phyloP scores from a whole-genome alignment of 2,797 vertebrate genomes.

The Momotus momota region DNA sequence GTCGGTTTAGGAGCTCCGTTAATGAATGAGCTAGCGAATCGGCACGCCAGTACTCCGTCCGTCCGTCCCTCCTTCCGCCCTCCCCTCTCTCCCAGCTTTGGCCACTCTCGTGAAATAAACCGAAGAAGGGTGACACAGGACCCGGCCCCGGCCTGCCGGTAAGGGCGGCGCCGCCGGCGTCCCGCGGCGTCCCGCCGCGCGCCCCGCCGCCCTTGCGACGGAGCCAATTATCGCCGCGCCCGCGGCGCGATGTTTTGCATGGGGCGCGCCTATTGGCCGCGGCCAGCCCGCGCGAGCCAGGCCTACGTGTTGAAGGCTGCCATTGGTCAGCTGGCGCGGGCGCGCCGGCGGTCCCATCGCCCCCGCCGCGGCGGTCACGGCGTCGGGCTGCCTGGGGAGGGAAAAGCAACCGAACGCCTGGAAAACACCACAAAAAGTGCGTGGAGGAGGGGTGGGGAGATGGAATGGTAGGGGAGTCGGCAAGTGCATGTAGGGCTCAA shows the following conservation, averaged over 20 bases:
- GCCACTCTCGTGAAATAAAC: not conserved
- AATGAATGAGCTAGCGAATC: not conserved
- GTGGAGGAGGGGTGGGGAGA: not conserved
- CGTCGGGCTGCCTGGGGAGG: rapidly evolving
- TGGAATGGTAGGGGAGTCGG: rapidly evolving
- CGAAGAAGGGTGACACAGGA: no score
- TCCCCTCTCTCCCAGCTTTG: no score
- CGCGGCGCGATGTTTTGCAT: not conserved
- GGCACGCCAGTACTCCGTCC: no score
- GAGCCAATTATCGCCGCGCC: not conserved
- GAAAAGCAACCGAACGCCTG: rapidly evolving
- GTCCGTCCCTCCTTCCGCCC: no score
- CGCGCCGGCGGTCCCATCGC: not conserved
- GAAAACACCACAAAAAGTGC: not conserved
- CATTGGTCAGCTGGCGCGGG: not conserved
- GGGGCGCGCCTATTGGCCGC: not conserved
- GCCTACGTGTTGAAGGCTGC: slow-evolving; percentile 21
- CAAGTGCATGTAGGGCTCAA: rapidly evolving
- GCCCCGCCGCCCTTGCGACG: not conserved
- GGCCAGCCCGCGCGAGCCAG: not conserved
- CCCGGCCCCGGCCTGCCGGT: no score
- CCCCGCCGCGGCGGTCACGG: not conserved
- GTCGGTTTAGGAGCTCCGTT: not conserved
- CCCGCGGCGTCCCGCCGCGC: not conserved
- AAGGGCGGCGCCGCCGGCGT: not conserved